phyloP scores from a whole-genome alignment of 1,140 invertebrate genomes.

The Lepidostoma basale region DNA sequence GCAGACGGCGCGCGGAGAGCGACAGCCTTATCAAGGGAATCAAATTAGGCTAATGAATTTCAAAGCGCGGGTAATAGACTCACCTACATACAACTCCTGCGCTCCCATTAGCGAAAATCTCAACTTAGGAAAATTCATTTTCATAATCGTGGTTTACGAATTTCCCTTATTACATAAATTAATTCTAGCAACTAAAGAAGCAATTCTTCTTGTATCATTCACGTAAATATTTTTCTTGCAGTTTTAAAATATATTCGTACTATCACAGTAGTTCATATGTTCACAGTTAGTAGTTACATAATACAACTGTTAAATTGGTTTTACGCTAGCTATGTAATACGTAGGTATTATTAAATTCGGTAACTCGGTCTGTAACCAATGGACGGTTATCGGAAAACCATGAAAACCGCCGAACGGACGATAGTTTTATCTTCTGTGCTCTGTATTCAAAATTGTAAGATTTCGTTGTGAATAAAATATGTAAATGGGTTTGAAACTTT shows the following conservation, averaged over 20 bases:
- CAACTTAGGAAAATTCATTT: too few relatives aligned
- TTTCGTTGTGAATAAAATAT: too few relatives aligned
- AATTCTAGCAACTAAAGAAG: too few relatives aligned
- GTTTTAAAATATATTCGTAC: too few relatives aligned
- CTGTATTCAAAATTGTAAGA: neutral
- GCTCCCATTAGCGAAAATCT: neutral
- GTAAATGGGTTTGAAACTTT: too few relatives aligned
- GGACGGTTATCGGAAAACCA: conserved; percentile 35
- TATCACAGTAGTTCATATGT: too few relatives aligned
- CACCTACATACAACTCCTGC: neutral
- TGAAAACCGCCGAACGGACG: conserved; percentile 10
- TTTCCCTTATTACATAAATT: too few relatives aligned
- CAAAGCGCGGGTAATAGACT: conserved; percentile 21
- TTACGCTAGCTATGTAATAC: neutral
- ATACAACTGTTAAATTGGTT: too few relatives aligned
- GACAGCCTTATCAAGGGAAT: conserved; percentile 29
- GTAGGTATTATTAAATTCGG: neutral
- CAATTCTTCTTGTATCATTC: too few relatives aligned
- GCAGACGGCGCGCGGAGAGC: conserved; percentile 2
- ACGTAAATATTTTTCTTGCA: too few relatives aligned
- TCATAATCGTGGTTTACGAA: too few relatives aligned
- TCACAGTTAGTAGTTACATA: too few relatives aligned
- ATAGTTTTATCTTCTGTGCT: conserved; percentile 20
- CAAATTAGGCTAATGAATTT: conserved; percentile 39
- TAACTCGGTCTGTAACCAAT: conserved; percentile 6